phyloP scores from a whole-genome alignment of 2,797 vertebrate species.

The Sebastes vulpes region DNA sequence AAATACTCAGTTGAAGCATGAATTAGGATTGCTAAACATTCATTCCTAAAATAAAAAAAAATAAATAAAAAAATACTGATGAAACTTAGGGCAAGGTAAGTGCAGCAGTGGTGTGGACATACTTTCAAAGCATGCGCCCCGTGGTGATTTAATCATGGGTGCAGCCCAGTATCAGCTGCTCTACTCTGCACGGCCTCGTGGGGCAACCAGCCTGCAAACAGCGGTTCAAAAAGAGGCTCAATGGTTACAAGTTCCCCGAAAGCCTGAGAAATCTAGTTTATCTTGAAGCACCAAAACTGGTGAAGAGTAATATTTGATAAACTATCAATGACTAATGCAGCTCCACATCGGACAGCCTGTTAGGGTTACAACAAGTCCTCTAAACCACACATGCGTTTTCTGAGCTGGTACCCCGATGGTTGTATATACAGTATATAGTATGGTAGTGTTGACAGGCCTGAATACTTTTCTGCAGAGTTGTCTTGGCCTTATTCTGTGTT shows the following conservation, averaged over 20 bases:
- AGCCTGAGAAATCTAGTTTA: neutral
- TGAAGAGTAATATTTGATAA: neutral
- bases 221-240: neutral
- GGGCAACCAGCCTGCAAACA: neutral
- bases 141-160: neutral
- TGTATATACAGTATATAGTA: too few relatives aligned
- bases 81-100: conserved; percentile 2
- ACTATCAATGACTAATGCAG: neutral
- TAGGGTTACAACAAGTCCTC: neutral
- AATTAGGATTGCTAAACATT: neutral
- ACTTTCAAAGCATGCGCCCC: conserved; percentile 2
- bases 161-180: neutral
- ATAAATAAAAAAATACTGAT: neutral
- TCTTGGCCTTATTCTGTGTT: too few relatives aligned
- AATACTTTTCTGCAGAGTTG: too few relatives aligned
- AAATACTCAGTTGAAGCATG: neutral
- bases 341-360: neutral
- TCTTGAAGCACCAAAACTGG: neutral
- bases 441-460: too few relatives aligned
- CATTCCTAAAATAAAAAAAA: neutral
- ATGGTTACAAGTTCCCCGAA: neutral
- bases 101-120: neutral
- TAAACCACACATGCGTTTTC: neutral
- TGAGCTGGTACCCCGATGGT: too few relatives aligned
- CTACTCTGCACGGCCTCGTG: neutral